Base-by-base conservation (phyloP, 2,888 invertebrate species). In the Dicyrtoma fusca region DNA sequence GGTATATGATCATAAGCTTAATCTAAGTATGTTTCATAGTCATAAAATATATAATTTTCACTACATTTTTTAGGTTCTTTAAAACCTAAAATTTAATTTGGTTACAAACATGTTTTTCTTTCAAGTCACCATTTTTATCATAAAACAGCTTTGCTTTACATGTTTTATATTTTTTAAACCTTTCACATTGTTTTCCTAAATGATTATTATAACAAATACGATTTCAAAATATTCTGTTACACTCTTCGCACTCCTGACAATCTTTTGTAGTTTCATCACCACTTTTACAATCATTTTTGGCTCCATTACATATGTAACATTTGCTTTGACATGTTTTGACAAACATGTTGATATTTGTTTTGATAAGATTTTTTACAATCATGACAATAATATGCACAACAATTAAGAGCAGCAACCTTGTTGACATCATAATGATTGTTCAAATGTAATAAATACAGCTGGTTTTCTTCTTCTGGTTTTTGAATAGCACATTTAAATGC, bases 391-490 rank as follows among this genome's bases (percentile, higher is more conserved):
- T 34, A 34, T 34, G 34, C 34, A 34, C 34, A 19, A 10, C 51
- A 10, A 51, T 51, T 6, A 17, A 51, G 19, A 51, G 51, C 51
- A 6, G 51, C 19, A 17, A 51, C n/a, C 5, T n/a, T 17, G 11
- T 51, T 51, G 11, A 51, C 19, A 51, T 51, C 11, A 19, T 51
- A 51, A 51, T 51, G 51, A 51, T 51, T 51, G 5, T 51, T 11
- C 5, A 17, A 3, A 51, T 51, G 19, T 51, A 51, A 51, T n/a
- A 51, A 19, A 19, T 51, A 51, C 19, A 51, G 10, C 3, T 51
- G 51, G 5, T 17, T 51, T 51, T 51, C 19, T 51, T 3, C 19
- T 51, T 51, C 51, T 51, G 19, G 19, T 51, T 19, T 3, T 51
- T 51, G 3, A 10, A 17, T 17, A 51, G 19, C 19, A 19, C 51